Evolutionary conservation across 2,113 vertebrate genomes (phyloP), one percentile per base, ranked within the genome.

Genomic region (Rafetus swinhoei): DNA sequence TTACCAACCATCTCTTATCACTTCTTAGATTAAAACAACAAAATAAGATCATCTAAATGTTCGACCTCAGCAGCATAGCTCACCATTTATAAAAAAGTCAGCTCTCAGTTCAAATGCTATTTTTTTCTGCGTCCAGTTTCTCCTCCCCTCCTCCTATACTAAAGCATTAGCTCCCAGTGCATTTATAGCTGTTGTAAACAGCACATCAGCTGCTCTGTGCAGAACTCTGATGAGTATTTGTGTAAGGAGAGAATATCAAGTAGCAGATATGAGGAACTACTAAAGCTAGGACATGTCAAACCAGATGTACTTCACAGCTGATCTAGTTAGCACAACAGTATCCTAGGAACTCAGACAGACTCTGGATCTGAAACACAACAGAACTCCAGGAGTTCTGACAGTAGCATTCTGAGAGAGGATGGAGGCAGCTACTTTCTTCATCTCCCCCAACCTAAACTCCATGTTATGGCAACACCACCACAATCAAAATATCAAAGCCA

Each of bases 181-280:
- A 88, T 13, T 82, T n/a, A 69, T 0, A 25, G 45, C 35, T 29
- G 32, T 2, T 25, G n/a, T 1, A 25, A 27, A 69, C 45, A 90
- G 62, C n/a, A 83, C 0, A 2, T 39, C 57, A 77, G 55, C 55
- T 72, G 50, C 35, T 86, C 77, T 81, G 87, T 32, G 85, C 9
- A 76, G 35, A 79, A 4, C 55, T 56, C 52, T 81, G 86, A 87
- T 1, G 5, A 4, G 0, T 32, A 53, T 76, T 65, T 50, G 5
- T 45, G 9, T 60, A 90, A 35, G 0, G 0, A 52, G 0, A 0
- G 27, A 81, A 5, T 10, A 92, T 9, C 18, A 82, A n/a, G 13
- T n/a, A 88, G 52, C n/a, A 24, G 29, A 81, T 35, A 84, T 2
- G 27, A 83, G 72, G 81, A 86, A 86, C 39, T 52, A 59, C 11